Percentiles rank a stretch among this genome's conserved stretches.
phyloP scores from a whole-genome alignment of 53 echinoderm and acorn worm species.

The Hippasteria phrygiana region DNA sequence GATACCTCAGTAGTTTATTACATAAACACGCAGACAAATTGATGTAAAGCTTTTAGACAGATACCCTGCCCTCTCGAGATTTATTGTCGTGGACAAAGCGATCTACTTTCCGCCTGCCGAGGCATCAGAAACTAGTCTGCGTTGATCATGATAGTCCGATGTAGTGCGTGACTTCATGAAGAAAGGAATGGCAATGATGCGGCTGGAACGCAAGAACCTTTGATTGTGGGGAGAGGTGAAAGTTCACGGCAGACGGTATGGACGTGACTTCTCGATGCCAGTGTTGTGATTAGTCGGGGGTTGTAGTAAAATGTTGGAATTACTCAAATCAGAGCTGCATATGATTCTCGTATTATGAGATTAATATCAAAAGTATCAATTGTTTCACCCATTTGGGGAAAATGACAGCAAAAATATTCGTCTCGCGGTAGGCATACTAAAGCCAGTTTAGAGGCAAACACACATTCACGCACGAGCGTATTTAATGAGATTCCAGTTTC shows the following conservation, averaged over 20 bases:
- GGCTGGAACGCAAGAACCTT: slow-evolving; percentile 42
- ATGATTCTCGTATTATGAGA: too few species aligned
- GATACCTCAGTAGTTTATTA: slow-evolving; percentile 20
- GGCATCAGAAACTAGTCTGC: not conserved
- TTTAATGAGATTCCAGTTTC: too few species aligned
- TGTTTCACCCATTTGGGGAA: too few species aligned
- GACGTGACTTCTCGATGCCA: not conserved
- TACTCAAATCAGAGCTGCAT: too few species aligned
- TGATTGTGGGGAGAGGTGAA: slow-evolving; percentile 32
- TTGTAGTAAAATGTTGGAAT: not conserved
- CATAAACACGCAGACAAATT: slow-evolving; percentile 32
- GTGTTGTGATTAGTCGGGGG: not conserved
- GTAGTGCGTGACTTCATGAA: slow-evolving; percentile 41
- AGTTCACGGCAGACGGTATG: slow-evolving; percentile 10
- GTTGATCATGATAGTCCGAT: not conserved
- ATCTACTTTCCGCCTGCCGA: not conserved
- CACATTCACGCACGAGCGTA: too few species aligned
- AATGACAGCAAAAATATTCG: too few species aligned
- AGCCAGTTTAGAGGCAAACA: too few species aligned
- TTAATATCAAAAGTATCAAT: too few species aligned
- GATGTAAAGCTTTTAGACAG: slow-evolving; percentile 1
- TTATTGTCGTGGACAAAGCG: not conserved
- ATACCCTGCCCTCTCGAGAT: not conserved
- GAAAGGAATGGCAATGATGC: slow-evolving; percentile 63
- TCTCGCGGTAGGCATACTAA: too few species aligned